Base-by-base conservation (phyloP, 2,797 vertebrate species). In the Sebastes goodei region DNA sequence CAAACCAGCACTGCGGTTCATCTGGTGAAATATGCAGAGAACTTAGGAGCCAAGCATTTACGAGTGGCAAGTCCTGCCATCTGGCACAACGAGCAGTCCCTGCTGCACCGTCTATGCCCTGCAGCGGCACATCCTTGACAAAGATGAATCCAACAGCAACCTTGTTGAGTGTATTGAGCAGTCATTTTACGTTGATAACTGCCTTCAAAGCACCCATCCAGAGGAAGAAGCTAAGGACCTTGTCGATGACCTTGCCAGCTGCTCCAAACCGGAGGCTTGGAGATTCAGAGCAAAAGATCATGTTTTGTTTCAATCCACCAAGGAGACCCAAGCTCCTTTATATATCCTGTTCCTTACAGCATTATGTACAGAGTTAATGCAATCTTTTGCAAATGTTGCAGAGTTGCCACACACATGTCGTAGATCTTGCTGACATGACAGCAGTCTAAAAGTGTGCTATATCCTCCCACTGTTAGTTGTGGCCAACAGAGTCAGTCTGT, bases 381-480 rank as follows among this genome's bases (percentile, higher is more conserved):
- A 21, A 30, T 30, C 32, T 61, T 61, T 6, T 61, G 12, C 9
- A 55, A 67, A 69, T 49, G 20, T 17, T 46, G 9, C 30, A 42
- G 38, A 14, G 38, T 42, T 42, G 38, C 38, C 14, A 6, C 23
- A 56, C 14, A 23, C 25, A 35, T 5, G 12, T 21, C 10, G 21
- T 25, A 57, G 20, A 66, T 21, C 5, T 52, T 73, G 52, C 73
- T 64, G n/a, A 64, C 59, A 53, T 56, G 33, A 49, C 10, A 35
- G 33, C 14, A 42, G 27, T 5, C 7, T 17, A 33, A 23, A 3
- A 63, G 10, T 59, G 14, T 9, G n/a, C 46, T 38, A 61, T 15
- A 14, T 35, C 7, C 21, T 71, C 57, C 27, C 38, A 56, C 38
- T 70, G 8, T 62, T 29, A 42, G n/a, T 27, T 66, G 30, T 35